A percentile compares a stretch with the other conserved stretches of the same genome.
These are phyloP conservation scores for Myotis davidii DNA, from an alignment of 2,113 vertebrate species.

Conservation along the genomic window DNA sequence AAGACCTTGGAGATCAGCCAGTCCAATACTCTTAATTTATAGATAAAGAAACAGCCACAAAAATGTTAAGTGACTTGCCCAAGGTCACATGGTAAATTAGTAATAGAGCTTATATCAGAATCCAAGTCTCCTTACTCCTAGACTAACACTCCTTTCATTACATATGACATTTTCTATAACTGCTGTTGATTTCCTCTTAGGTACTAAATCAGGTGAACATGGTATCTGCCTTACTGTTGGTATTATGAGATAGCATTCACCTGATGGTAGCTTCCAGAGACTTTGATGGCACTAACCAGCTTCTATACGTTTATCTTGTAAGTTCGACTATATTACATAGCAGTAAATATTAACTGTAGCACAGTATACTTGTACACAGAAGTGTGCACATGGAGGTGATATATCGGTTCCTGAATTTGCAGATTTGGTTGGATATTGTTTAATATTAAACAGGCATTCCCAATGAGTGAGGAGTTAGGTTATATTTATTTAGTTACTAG, in stretches of 20 bases:
- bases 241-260: background rate
- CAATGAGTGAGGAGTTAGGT: background rate
- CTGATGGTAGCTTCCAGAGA: conserved; percentile 46
- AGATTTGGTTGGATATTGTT: conserved; percentile 37
- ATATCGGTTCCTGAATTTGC: conserved; percentile 2
- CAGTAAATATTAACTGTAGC: conserved; percentile 50
- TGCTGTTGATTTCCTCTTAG: conserved; percentile 19
- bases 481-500: conserved; percentile 15
- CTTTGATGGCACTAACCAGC: background rate
- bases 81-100: background rate
- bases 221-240: background rate
- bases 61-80: conserved; percentile 44
- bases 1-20: conserved; percentile 25
- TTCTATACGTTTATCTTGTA: conserved; percentile 47
- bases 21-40: background rate
- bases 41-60: conserved; percentile 32
- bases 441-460: conserved; percentile 55
- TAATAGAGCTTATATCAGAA: background rate
- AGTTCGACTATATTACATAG: conserved; percentile 27
- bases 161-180: background rate
- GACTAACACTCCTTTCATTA: background rate
- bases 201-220: conserved; percentile 7
- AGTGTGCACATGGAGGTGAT: background rate
- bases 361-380: conserved; percentile 21
- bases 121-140: conserved; percentile 25